Base-by-base conservation (phyloP, 2,113 vertebrate genomes). In the Silurus glanis region DNA sequence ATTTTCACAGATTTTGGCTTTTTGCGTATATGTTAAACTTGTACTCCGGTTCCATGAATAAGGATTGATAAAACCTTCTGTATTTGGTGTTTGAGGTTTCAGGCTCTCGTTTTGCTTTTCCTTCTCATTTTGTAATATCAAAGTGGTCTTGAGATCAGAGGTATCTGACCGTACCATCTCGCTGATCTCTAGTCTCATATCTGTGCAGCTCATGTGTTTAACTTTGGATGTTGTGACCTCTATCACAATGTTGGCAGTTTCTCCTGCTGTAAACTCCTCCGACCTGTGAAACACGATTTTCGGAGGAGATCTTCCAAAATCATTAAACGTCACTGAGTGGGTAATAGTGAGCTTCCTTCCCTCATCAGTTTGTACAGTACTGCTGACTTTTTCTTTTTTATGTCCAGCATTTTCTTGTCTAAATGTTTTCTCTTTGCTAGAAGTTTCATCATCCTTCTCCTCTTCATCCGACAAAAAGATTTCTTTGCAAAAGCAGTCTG, bases 131-230 rank as follows among this genome's bases (percentile, higher is more conserved):
- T 87, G 85, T 0, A 94, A 83, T 37, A 91, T 80, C 84, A 91
- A 71, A 0, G 91, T 91, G 59, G 87, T 92, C 89, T 88, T 93
- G 66, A 88, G 82, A 87, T 93, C 87, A 23, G 83, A 86, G 2
- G 79, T 84, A 72, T 87, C 87, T 0, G 86, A 62, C 9, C 86
- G 89, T 19, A 88, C 47, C 10, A 87, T 84, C 71, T 96, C 94
- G 58, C 93, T 94, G 67, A 96, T 92, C 92, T 97, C 94, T 53
- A 96, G 82, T 84, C 94, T 95, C 4, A 97, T 19, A 4, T 90
- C 87, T n/a, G 95, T 37, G 2, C 37, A 93, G 51, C 86, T 85
- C 0, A 81, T 72, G 5, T 86, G 92, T 91, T 94, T 94, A 7
- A 96, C 85, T 71, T 94, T 95, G 69, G 94, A 93, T 82, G 90